A percentile compares a stretch with the other conserved stretches of the same genome.
phyloP scores from a whole-genome alignment of 2,797 vertebrate species.

The Rhinoraja longicauda region DNA sequence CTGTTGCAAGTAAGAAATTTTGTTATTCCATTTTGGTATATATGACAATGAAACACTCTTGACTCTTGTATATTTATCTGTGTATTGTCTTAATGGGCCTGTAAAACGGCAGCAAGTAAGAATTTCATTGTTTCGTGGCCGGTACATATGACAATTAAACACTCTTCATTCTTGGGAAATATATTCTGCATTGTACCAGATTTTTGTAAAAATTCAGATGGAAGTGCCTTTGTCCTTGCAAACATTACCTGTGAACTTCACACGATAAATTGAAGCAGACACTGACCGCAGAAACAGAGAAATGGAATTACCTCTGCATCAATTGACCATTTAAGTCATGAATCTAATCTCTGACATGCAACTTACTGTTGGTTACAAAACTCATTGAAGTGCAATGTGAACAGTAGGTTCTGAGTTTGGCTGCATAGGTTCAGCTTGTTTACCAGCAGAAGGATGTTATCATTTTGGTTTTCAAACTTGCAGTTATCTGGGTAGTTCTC shows the following conservation, averaged over 20 bases:
- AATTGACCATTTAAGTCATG: slow-evolving; percentile 1
- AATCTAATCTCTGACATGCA: background rate
- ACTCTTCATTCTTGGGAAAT: too few species aligned
- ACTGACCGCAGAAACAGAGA: background rate
- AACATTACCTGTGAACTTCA: slow-evolving; percentile 22
- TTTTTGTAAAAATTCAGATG: background rate
- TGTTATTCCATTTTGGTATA: too few species aligned
- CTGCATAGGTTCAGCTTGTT: background rate
- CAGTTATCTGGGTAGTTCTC: background rate
- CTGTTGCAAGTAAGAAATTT: too few species aligned
- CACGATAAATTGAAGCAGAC: background rate
- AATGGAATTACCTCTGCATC: background rate
- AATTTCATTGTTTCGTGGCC: too few species aligned
- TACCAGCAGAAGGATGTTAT: background rate
- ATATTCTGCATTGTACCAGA: too few species aligned
- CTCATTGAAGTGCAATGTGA: background rate
- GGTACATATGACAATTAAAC: too few species aligned
- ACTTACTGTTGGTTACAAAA: background rate
- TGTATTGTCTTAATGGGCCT: too few species aligned
- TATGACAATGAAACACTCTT: too few species aligned
- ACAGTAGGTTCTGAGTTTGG: background rate
- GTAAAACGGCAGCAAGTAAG: too few species aligned
- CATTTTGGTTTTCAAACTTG: background rate
- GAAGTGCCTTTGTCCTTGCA: too few species aligned
- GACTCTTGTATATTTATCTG: too few species aligned